A percentile compares a stretch with the other conserved stretches of the same genome.
Evolutionary conservation across 2,113 vertebrate genomes (phyloP).

Genomic region (Lathamus discolor): DNA sequence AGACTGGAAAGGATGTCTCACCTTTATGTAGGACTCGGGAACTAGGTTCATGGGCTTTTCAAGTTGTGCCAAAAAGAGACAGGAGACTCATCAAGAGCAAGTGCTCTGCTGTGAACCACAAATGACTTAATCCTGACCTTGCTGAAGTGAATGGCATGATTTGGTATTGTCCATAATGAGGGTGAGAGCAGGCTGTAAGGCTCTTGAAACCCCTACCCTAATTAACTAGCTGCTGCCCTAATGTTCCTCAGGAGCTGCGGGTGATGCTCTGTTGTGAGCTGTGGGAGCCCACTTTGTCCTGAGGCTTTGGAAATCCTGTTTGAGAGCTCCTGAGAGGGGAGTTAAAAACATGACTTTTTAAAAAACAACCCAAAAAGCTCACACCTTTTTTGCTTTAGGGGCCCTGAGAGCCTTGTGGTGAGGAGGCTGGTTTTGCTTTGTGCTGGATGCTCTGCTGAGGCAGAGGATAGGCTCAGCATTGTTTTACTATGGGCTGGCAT

Average conservation of each 20-base stretch:
- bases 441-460: background rate
- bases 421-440: background rate
- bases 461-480: background rate
- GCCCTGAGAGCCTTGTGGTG: background rate
- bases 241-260: background rate
- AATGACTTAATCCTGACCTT: background rate
- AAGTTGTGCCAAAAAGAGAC: background rate
- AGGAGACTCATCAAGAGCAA: background rate
- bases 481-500: background rate
- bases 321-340: background rate
- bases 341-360: background rate
- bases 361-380: background rate
- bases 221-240: constrained; percentile 1
- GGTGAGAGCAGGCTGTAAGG: background rate
- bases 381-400: background rate
- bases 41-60: background rate
- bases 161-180: background rate
- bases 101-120: background rate
- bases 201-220: constrained; percentile 2
- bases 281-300: background rate
- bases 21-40: background rate
- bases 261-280: background rate
- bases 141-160: background rate
- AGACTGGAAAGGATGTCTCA: background rate
- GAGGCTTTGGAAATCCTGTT: background rate